Conservation (phyloP, 2,888 invertebrate genomes). For the Petrophora chlorosata region DNA sequence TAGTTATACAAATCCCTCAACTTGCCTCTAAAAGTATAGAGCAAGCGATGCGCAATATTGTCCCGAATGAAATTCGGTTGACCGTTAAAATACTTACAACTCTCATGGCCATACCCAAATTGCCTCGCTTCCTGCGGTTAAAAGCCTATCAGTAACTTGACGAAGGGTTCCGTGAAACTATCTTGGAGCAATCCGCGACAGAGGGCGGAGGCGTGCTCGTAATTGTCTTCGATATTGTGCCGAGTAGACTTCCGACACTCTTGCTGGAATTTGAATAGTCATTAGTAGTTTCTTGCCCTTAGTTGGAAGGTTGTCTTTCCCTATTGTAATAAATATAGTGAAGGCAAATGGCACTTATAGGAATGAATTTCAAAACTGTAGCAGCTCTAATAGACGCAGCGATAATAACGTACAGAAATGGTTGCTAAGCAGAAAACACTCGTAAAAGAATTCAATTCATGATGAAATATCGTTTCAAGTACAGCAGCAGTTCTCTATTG, state of each 20-base stretch:
- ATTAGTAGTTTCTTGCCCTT: constrained; percentile 22
- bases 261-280: constrained; percentile 16
- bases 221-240: constrained; percentile 19
- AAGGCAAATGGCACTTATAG: too few species aligned
- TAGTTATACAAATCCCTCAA: too few species aligned
- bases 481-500: too few species aligned
- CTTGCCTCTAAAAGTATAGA: too few species aligned
- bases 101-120: constrained; percentile 1
- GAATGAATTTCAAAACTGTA: too few species aligned
- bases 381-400: too few species aligned
- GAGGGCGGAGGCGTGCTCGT: constrained; percentile 1
- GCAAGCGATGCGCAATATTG: too few species aligned
- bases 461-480: too few species aligned
- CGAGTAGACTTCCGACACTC: constrained; percentile 9
- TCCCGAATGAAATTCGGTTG: background rate
- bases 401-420: too few species aligned
- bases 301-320: background rate
- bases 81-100: constrained; percentile 16
- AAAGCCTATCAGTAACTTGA: constrained; percentile 15
- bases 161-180: constrained; percentile 14
- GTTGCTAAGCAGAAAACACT: too few species aligned
- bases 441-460: too few species aligned
- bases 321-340: background rate
- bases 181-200: constrained; percentile 10
- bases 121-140: constrained; percentile 16